phyloP scores from a whole-genome alignment of 2,113 vertebrate genomes.

The Cichladusa arquata region DNA sequence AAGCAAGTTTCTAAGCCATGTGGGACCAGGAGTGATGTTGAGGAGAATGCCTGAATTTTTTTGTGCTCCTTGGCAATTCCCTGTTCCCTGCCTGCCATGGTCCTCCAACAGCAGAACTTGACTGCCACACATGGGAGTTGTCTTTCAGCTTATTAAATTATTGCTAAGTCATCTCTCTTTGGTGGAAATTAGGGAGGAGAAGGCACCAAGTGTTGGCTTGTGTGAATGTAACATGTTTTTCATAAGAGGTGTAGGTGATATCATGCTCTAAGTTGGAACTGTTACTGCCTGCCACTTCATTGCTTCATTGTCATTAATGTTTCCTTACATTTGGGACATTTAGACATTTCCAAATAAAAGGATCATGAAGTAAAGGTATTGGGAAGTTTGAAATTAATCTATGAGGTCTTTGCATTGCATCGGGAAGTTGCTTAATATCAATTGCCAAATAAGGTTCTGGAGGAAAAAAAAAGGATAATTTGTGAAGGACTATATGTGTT shows the following conservation, averaged over 20 bases:
- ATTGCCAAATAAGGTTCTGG: neutral
- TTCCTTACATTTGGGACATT: neutral
- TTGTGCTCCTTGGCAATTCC: neutral
- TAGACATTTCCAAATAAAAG: neutral
- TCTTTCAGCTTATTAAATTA: neutral
- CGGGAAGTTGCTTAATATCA: neutral
- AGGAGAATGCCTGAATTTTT: neutral
- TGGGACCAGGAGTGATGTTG: neutral
- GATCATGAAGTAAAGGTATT: neutral
- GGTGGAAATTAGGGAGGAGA: neutral
- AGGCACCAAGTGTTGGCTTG: neutral
- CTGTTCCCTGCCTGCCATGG: neutral
- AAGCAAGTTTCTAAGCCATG: neutral
- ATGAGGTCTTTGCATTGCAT: neutral
- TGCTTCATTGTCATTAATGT: neutral
- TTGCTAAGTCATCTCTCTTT: neutral
- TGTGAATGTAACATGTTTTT: neutral
- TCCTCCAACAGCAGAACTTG: neutral
- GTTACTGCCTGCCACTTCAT: neutral
- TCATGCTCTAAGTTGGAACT: neutral
- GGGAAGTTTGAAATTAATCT: neutral
- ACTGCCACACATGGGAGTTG: neutral
- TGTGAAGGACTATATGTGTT: neutral
- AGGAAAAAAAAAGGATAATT: neutral
- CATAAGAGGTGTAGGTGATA: neutral